Percentiles rank a stretch among this genome's conserved stretches.
Evolutionary conservation across 2,113 vertebrate genomes (phyloP).

Genomic region (Casuarius casuarius): DNA sequence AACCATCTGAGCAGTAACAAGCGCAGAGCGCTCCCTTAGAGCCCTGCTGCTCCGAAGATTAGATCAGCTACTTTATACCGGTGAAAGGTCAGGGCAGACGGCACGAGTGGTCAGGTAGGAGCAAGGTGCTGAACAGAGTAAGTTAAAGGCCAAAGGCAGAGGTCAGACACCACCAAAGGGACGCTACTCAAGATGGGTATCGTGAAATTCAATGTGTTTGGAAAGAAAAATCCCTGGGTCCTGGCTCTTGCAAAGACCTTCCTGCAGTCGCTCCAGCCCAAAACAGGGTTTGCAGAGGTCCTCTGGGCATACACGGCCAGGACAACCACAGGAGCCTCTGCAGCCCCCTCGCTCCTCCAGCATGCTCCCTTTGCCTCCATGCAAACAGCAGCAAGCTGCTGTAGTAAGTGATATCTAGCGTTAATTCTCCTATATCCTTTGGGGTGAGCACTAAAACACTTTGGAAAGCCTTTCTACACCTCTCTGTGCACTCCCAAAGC

Average conservation of each 20-base stretch:
- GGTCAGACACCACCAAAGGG: neutral
- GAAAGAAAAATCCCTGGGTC: neutral
- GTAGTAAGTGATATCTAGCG: neutral
- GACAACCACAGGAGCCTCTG: neutral
- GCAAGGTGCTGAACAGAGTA: neutral
- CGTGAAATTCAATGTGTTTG: neutral
- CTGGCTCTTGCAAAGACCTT: neutral
- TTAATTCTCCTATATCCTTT: neutral
- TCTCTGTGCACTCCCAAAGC: neutral
- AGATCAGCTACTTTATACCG: neutral
- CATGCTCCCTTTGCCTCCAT: neutral
- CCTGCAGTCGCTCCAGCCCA: neutral
- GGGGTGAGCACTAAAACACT: rapidly evolving
- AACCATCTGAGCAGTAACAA: neutral
- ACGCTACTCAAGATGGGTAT: too few relatives aligned
- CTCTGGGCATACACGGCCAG: rapidly evolving
- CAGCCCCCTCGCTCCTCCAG: neutral
- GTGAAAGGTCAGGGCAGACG: neutral
- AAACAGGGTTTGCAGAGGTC: neutral
- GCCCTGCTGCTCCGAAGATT: neutral
- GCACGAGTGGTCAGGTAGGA: neutral
- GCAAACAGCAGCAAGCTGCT: neutral
- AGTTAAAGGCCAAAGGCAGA: neutral
- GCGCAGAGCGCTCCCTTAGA: neutral
- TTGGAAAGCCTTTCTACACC: neutral